Conservation (phyloP, 37 sponge, comb jelly and placozoan species). For the Corticium candelabrum region DNA sequence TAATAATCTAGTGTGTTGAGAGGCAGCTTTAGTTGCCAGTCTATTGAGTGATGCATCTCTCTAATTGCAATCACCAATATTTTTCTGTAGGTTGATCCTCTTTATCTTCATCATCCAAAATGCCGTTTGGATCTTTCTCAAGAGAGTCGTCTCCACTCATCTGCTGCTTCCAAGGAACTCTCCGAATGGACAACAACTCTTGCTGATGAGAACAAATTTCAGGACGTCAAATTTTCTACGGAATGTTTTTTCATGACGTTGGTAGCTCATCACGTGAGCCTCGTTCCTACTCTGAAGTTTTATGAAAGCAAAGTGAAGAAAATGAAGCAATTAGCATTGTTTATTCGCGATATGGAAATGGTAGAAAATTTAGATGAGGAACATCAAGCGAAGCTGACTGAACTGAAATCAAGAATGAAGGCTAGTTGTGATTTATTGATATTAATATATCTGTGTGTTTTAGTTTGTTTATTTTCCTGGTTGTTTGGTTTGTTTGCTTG, state of each 20-base stretch:
- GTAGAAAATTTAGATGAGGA: too few species aligned
- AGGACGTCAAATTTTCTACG: constrained; percentile 71
- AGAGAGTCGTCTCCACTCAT: constrained; percentile 27
- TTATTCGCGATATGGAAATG: background rate
- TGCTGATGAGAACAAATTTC: background rate
- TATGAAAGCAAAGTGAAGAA: constrained; percentile 28
- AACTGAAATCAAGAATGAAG: too few species aligned
- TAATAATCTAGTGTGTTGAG: too few species aligned
- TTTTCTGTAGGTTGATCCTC: constrained; percentile 36
- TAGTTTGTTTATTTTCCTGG: too few species aligned
- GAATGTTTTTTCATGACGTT: constrained; percentile 90
- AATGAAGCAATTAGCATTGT: constrained; percentile 26
- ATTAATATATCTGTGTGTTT: too few species aligned
- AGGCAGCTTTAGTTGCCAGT: too few species aligned
- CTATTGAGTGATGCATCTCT: too few species aligned
- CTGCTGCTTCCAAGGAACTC: background rate
- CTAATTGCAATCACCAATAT: too few species aligned
- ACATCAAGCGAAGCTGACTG: too few species aligned
- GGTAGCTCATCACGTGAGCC: constrained; percentile 56
- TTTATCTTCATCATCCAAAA: constrained; percentile 23
- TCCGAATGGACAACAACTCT: background rate
- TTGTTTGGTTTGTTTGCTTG: too few species aligned
- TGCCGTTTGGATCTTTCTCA: constrained; percentile 19
- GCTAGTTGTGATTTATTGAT: too few species aligned
- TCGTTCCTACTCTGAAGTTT: constrained; percentile 39